Percentiles rank a stretch among this genome's conserved stretches.
These are phyloP conservation scores for Anticlea derivata DNA, from an alignment of 2,888 invertebrate species.

Conservation along the genomic window DNA sequence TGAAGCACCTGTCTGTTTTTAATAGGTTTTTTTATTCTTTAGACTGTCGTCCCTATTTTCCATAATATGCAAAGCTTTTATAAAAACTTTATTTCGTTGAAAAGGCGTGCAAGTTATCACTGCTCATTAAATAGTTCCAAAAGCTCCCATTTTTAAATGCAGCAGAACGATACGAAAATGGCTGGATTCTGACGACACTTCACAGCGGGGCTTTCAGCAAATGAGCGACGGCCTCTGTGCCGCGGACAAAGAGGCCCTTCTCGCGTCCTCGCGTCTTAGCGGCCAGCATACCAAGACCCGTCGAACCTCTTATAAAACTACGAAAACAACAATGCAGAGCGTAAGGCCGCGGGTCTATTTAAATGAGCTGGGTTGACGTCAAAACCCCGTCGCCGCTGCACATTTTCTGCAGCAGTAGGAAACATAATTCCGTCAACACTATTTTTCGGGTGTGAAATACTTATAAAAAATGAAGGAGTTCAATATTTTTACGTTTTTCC, in stretches of 20 bases:
- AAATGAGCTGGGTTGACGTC: slow-evolving; percentile 42
- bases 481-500: no score
- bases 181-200: slow-evolving; percentile 64
- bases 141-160: slow-evolving; percentile 50
- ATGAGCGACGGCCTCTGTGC: slow-evolving; percentile 66
- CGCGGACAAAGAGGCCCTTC: slow-evolving; percentile 64
- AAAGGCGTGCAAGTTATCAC: slow-evolving; percentile 21
- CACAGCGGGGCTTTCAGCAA: slow-evolving; percentile 69
- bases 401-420: slow-evolving; percentile 48
- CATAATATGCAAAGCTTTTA: slow-evolving; percentile 1
- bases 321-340: slow-evolving; percentile 42
- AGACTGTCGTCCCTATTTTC: no score
- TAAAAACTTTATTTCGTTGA: slow-evolving; percentile 1
- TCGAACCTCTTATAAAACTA: slow-evolving; percentile 35
- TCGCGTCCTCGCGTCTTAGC: slow-evolving; percentile 51
- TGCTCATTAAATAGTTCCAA: slow-evolving; percentile 29
- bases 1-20: no score
- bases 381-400: slow-evolving; percentile 48
- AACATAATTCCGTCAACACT: slow-evolving; percentile 13
- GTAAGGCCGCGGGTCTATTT: slow-evolving; percentile 46
- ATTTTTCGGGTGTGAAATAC: slow-evolving; percentile 4
- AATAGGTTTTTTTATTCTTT: no score
- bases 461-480: no score
- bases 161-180: slow-evolving; percentile 54
- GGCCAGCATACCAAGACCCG: slow-evolving; percentile 41